phyloP scores from a whole-genome alignment of 2,888 invertebrate genomes.

The Ormyrus labotus region DNA sequence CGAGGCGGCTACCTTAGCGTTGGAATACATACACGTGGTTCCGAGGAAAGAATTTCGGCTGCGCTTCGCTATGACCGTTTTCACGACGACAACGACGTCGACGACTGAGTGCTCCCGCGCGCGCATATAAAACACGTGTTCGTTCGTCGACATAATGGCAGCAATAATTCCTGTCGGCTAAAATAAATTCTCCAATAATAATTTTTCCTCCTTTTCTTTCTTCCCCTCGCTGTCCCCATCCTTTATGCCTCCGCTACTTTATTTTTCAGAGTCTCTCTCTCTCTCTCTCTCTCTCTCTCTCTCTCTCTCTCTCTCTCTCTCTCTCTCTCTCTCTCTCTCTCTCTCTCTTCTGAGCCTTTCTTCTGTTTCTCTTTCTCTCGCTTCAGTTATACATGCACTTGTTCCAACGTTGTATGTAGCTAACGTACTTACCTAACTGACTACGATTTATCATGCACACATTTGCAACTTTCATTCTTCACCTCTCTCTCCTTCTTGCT shows the following conservation, averaged over 20 bases:
- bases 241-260: too few species aligned
- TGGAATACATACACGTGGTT: conserved; percentile 6
- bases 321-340: conserved; percentile 54
- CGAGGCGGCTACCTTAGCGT: conserved; percentile 55
- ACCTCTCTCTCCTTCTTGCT: conserved; percentile 2
- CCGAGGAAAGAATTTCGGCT: conserved; percentile 43
- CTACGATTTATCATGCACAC: conserved; percentile 71
- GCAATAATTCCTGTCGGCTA: conserved; percentile 69
- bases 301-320: conserved; percentile 35
- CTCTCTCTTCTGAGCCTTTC: neutral
- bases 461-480: conserved; percentile 61
- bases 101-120: conserved; percentile 5
- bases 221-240: neutral
- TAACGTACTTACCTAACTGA: conserved; percentile 71
- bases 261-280: conserved; percentile 34
- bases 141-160: conserved; percentile 69
- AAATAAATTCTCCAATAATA: conserved; percentile 74
- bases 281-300: conserved; percentile 27
- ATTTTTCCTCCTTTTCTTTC: conserved; percentile 57
- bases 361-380: too few species aligned
- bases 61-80: conserved; percentile 14
- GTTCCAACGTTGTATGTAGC: conserved; percentile 66
- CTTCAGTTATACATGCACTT: conserved; percentile 47
- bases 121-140: conserved; percentile 68
- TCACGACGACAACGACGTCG: conserved; percentile 7